phyloP scores from a whole-genome alignment of 2,888 invertebrate genomes.

The Lottia gigantea region DNA sequence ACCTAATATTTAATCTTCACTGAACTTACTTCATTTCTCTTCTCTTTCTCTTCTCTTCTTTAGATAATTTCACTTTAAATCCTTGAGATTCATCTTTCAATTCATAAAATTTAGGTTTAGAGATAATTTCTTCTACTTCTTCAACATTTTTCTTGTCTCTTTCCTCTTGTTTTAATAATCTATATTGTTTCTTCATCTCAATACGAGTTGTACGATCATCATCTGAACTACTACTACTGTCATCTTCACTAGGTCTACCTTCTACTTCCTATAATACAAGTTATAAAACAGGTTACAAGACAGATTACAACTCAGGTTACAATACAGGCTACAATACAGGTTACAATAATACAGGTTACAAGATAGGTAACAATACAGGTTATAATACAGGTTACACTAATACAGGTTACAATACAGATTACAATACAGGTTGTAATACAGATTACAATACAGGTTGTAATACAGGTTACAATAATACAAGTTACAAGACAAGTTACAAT shows the following conservation, averaged over 20 bases:
- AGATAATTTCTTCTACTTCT: constrained; percentile 27
- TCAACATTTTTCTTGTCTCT: constrained; percentile 68
- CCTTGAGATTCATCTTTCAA: constrained; percentile 71
- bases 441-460: no score
- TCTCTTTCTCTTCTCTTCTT: constrained; percentile 40
- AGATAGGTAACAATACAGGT: no score
- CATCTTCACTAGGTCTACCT: constrained; percentile 45
- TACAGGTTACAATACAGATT: no score
- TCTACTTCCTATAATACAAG: constrained; percentile 35
- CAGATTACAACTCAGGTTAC: no score
- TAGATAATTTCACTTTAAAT: constrained; percentile 71
- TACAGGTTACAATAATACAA: no score
- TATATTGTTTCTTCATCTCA: constrained; percentile 72
- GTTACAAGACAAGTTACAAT: no score
- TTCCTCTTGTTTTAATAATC: constrained; percentile 69
- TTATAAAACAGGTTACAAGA: no score
- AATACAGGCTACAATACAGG: no score
- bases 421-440: no score
- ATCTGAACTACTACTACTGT: constrained; percentile 69
- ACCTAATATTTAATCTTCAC: neutral
- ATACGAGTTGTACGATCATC: constrained; percentile 85
- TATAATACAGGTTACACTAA: no score
- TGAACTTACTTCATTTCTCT: constrained; percentile 34
- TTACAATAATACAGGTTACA: no score
- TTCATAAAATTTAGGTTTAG: constrained; percentile 75